Evolutionary conservation across 2,797 vertebrate genomes (phyloP), one percentile per base, ranked within the genome.

Genomic region (Anolis apletophallus): DNA sequence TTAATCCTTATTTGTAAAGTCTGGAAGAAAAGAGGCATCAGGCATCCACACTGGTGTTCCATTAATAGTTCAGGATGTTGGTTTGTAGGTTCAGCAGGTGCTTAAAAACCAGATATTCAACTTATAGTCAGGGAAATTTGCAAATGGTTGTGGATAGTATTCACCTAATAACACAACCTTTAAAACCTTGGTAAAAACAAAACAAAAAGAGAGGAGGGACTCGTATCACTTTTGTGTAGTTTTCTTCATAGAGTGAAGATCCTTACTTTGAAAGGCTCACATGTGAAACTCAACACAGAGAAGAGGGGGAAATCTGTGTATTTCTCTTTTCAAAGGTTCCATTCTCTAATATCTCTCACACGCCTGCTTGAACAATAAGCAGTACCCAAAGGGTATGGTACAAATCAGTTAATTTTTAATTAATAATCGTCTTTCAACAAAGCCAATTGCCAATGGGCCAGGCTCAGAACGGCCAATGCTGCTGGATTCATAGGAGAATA

Each of bases 1-100:
- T 55, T 90, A 76, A 74, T 80, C 71, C 76, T 86, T 76, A 76
- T 86, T 86, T 81, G 59, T 91, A 93, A 74, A 93, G 85, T 80
- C 82, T 75, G 69, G 76, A 86, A 71, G 10, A 0, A 46, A 1
- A 90, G 71, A 64, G 87, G 87, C 79, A 78, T 68, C 3, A 2
- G 0, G 0, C 3, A 32, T 79, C 57, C 40, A 78, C 16, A 69
- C 54, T 86, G 80, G 68, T 0, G 57, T 78, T 73, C 87, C 88
- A 69, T 88, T 84, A 55, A 77, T 93, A 90, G 54, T 72, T 61
- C 89, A 83, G 81, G 75, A 78, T 21, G 8, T 17, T 93, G 61
- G n/a, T 82, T 59, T 55, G 34, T 64, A 50, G 40, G 36, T 82
- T 90, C 86, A 91, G 34, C 67, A 72, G 64, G 57, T 75, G 3